Evolutionary conservation across 2,797 vertebrate genomes (phyloP), one percentile per base, ranked within the genome.

Genomic region (Enteromius argenteus): DNA sequence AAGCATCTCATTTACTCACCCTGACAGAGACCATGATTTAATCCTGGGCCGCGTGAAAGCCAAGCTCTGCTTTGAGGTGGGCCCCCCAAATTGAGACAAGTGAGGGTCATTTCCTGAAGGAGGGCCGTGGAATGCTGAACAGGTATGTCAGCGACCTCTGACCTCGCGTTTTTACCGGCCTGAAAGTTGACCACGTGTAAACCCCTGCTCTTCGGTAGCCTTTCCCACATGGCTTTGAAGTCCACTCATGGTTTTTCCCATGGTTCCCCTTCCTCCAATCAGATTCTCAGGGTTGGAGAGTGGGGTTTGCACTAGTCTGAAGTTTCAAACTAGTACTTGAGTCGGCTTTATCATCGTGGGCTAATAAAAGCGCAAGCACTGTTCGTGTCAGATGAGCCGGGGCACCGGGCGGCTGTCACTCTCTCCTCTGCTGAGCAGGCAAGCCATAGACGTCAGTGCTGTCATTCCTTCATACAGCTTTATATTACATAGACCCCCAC

Each of bases 191-290:
- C 92, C 92, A 82, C 0, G 3, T 72, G 74, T 86, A 92, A 95
- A 93, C 91, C 69, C 58, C 49, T 51, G 84, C 81, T 81, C 56
- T 87, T 90, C 84, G 86, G 84, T 88, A 87, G 85, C 86, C 90
- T 91, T 94, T 94, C 92, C 91, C 94, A 94, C 92, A 13, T 35
- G 56, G 79, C 88, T 95, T 94, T 95, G 94, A 95, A 92, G 94
- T 94, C 84, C 82, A 79, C 37, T 79, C 75, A 67, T 85, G 84
- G 67, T 76, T 89, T 92, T 94, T 94, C 92, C 90, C 91, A 93
- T 92, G 89, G 64, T 89, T 86, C 58, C 8, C 60, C 79, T 60
- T n/a, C 44, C 51, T 15, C 66, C 51, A 73, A 84, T 85, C 85
- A 85, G 80, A 89, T 91, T 77, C 89, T 88, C 7, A 13, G 90